Evolutionary conservation across 92 coral and sea anemone genomes (phyloP), one percentile per base, ranked within the genome.

Genomic region (Epizoanthus rinbou): DNA sequence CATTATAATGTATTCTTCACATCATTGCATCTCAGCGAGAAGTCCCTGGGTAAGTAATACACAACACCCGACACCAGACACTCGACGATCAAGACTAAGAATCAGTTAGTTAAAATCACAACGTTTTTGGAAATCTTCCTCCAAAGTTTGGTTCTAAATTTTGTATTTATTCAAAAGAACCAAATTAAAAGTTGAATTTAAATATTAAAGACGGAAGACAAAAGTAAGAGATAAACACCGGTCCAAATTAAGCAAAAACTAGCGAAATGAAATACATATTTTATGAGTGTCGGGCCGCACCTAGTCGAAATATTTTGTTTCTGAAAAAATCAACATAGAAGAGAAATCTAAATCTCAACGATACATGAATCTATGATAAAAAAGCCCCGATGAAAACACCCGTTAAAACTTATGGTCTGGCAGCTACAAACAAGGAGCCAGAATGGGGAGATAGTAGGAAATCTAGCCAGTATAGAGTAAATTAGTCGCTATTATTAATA

Each of bases 1-100:
- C 87, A 81, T 81, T 74, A 43, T 80, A 81, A 68, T 69, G 43
- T 64, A 58, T 80, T 66, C 79, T 57, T 74, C 60, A 62, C 84
- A 75, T 58, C 86, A 57, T 37, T 28, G 6, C 43, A 37, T 75
- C 87, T 89, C 83, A 56, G 66, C 56, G n/a, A 85, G 78, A 70
- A 53, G 56, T 69, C 68, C 41, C 68, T 9, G 45, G 53, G 3
- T n/a, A 53, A 22, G 67, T 63, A 9, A 4, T 41, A 18, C 17
- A 19, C 22, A 60, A 60, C 13, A 13, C 41, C 56, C n/a, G n/a
- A n/a, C n/a, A n/a, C n/a, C n/a, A n/a, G n/a, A n/a, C n/a, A n/a
- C n/a, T n/a, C n/a, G n/a, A n/a, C 60, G 18, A 19, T 35, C 41
- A 24, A 2, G 22, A 37, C 15, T 54, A 3, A 4, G 25, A 76